Evolutionary conservation across 2,113 vertebrate species (phyloP), one percentile per base, ranked within the genome.

Genomic region (Platichthys flesus): DNA sequence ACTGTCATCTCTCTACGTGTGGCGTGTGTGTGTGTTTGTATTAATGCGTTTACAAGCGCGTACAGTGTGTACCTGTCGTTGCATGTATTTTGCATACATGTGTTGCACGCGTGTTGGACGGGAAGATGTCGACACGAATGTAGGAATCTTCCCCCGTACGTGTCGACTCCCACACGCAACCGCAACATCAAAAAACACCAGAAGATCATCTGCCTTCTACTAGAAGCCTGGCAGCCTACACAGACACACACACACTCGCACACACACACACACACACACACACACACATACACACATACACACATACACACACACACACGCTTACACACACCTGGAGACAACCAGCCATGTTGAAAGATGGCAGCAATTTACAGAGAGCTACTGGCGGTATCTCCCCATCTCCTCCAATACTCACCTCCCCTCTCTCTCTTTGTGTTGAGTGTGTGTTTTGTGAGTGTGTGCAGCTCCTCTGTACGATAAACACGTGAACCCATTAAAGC

Each of bases 361-460:
- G 51, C 23, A 40, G 80, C 67, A 85, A 85, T 90, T 89, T 84
- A 24, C 58, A 82, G 18, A 35, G 37, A 76, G 68, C 59, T 68
- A 64, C 67, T 12, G 20, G 65, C 18, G 9, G 73, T 67, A 71
- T 79, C 76, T 82, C 67, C 57, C 57, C 26, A 51, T 71, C 26
- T 69, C 40, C 42, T 54, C 65, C 16, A 47, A 45, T 18, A 20
- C 52, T 70, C 64, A 79, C 76, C 84, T 85, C 82, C 74, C 78
- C 79, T 75, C 51, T 37, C 51, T 37, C 31, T 28, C 26, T 28
- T 3, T 28, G 62, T 69, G 55, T 42, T 63, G 4, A 37, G 26
- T 28, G 26, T 5, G 28, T 31, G 5, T 31, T 13, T 75, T 56
- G 18, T 37, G 57, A n/a, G 68, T 64, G 24, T 58, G 14, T 67